Evolutionary conservation across 2,113 vertebrate genomes (phyloP).

Genomic region (Oncorhynchus masou): DNA sequence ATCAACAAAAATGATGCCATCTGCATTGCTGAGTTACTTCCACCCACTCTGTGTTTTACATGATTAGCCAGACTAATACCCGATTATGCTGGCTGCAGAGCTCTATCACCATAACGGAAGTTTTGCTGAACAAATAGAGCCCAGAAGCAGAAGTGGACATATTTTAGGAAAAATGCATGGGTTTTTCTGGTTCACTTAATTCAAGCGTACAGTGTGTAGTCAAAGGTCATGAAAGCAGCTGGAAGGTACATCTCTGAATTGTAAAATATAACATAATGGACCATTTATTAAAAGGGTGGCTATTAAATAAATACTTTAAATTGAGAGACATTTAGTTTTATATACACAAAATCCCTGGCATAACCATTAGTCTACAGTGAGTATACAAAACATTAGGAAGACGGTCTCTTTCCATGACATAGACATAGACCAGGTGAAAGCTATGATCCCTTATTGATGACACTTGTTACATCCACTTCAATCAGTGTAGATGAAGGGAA

Average conservation of each 20-base stretch:
- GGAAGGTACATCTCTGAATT: background rate
- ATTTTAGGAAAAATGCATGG: background rate
- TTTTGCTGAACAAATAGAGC: background rate
- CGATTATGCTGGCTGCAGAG: background rate
- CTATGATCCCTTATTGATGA: too few relatives aligned
- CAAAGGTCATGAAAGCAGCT: background rate
- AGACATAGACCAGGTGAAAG: too few relatives aligned
- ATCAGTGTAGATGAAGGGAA: too few relatives aligned
- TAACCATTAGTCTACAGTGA: too few relatives aligned
- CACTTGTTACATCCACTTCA: too few relatives aligned
- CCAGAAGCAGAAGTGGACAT: background rate
- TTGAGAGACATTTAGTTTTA: too few relatives aligned
- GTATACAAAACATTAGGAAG: too few relatives aligned
- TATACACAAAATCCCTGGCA: too few relatives aligned
- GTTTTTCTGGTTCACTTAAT: background rate
- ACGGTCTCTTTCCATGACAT: too few relatives aligned
- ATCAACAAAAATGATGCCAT: background rate
- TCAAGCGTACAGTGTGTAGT: background rate
- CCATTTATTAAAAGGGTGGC: background rate
- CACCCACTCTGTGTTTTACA: background rate
- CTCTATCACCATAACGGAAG: background rate
- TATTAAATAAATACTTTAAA: background rate
- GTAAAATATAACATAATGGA: background rate
- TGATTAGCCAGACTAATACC: background rate
- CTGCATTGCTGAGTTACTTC: background rate